Conservation (phyloP, 64 coral and sea anemone genomes). For the Platygyra sinensis region DNA sequence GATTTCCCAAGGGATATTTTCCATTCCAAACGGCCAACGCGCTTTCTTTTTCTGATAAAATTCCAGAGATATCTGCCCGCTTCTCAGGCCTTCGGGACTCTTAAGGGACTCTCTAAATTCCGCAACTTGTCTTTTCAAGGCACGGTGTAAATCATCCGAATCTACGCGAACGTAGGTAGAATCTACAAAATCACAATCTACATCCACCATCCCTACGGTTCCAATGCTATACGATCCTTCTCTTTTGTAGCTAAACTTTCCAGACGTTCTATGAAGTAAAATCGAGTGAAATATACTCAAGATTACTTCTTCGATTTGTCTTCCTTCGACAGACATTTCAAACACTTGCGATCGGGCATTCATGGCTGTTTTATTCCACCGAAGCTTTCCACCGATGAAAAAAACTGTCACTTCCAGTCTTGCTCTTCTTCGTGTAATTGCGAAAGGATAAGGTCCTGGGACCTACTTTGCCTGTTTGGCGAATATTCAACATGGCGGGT, state of each 20-base stretch:
- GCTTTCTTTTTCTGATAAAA: conserved; percentile 99
- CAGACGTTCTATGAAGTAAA: conserved; percentile 96
- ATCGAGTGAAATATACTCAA: conserved; percentile 93
- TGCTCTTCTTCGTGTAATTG: background rate
- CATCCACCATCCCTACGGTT: conserved; percentile 88
- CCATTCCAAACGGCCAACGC: conserved; percentile 94
- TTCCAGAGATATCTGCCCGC: conserved; percentile 91
- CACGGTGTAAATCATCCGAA: conserved; percentile 76
- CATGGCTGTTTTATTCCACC: conserved; percentile 58
- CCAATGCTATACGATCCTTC: conserved; percentile 97
- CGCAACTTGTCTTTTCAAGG: conserved; percentile 80
- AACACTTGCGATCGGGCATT: conserved; percentile 96
- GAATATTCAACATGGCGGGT: conserved; percentile 27
- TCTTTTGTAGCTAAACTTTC: conserved; percentile 93
- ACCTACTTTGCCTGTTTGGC: background rate
- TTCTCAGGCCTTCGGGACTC: conserved; percentile 61
- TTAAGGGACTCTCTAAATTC: conserved; percentile 93
- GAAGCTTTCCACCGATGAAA: background rate
- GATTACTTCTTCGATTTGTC: conserved; percentile 94
- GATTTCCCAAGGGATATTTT: conserved; percentile 96
- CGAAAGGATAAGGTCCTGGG: background rate
- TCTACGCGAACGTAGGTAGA: conserved; percentile 93
- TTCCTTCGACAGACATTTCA: conserved; percentile 92
- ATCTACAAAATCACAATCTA: conserved; percentile 93
- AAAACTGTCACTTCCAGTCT: background rate